Evolutionary conservation across 92 coral and sea anemone genomes (phyloP).

Genomic region (Parazoanthus atlanticus): DNA sequence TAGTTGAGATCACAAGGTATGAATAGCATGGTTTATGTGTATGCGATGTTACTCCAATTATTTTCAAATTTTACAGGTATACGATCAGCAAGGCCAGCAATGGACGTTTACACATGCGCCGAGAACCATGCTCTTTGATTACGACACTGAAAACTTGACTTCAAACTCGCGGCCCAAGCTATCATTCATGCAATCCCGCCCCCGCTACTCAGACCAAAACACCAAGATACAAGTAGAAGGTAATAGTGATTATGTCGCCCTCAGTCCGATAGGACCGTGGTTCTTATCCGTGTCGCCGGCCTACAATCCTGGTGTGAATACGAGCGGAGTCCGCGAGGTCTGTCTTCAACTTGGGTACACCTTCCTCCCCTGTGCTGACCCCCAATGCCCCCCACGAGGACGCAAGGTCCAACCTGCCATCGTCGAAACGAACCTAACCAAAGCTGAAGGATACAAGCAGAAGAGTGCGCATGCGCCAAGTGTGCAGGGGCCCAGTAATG

Average conservation of each 20-base stretch:
- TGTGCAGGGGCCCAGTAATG: neutral
- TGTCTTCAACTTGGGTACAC: constrained; percentile 33
- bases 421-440: neutral
- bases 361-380: constrained; percentile 27
- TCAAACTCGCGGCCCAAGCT: constrained; percentile 28
- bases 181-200: neutral
- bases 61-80: neutral
- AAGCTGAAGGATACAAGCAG: neutral
- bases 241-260: constrained; percentile 30
- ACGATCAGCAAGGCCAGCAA: constrained; percentile 35
- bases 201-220: constrained; percentile 34
- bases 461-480: neutral
- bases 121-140: constrained; percentile 41
- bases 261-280: constrained; percentile 38
- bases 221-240: constrained; percentile 30
- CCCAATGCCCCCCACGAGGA: constrained; percentile 15
- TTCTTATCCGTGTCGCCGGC: constrained; percentile 1
- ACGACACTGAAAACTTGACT: constrained; percentile 18
- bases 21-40: too few relatives aligned
- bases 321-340: constrained; percentile 12
- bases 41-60: neutral
- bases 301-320: constrained; percentile 26
- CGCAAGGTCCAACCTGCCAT: neutral
- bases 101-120: constrained; percentile 41
- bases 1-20: neutral